phyloP scores from a whole-genome alignment of 2,113 vertebrate genomes.

The Stictonetta naevosa region DNA sequence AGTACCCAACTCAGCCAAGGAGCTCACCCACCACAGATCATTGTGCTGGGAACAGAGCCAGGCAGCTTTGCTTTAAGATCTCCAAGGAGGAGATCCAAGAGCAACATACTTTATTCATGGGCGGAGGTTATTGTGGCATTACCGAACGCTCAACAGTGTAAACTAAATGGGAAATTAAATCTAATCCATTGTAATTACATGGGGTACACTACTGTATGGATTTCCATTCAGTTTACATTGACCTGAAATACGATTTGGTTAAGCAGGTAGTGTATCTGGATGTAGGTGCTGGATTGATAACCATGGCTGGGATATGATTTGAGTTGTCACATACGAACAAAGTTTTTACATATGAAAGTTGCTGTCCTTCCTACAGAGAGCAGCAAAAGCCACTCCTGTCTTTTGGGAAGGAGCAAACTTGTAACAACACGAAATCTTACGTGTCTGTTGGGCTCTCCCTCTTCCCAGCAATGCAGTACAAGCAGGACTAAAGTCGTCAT shows the following conservation, averaged over 20 bases:
- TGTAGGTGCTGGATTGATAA: fast-evolving
- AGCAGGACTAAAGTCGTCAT: background rate
- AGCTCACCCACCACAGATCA: background rate
- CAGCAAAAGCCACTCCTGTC: background rate
- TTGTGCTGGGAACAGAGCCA: fast-evolving
- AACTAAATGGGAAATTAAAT: background rate
- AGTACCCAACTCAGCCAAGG: background rate
- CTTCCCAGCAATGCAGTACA: background rate
- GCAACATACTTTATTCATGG: fast-evolving
- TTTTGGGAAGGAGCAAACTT: background rate
- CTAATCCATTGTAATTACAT: background rate
- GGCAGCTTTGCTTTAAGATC: background rate
- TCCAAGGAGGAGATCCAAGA: background rate
- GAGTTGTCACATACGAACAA: background rate
- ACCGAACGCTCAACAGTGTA: fast-evolving
- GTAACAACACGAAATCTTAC: background rate
- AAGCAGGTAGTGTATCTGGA: fast-evolving
- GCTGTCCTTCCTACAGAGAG: background rate
- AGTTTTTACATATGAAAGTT: background rate
- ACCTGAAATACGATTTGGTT: background rate
- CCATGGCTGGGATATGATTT: background rate
- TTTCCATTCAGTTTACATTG: background rate
- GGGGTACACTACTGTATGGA: background rate
- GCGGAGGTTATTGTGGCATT: background rate
- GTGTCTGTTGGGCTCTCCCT: background rate